Evolutionary conservation across 2,113 vertebrate genomes (phyloP).

Genomic region (Myrmophylax atrothorax): DNA sequence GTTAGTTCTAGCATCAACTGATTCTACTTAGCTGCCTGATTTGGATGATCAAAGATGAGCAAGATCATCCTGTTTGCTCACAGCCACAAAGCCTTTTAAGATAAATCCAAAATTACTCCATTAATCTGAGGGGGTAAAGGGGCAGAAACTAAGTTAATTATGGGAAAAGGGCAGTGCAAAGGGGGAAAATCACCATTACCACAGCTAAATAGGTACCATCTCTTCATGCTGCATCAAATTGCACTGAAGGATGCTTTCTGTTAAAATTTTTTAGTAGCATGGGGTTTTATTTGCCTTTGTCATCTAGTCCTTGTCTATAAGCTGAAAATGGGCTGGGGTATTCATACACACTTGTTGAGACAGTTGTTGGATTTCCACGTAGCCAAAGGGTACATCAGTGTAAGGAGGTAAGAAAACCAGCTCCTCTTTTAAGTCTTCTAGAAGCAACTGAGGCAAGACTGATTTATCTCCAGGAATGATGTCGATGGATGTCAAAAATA

Average conservation of each 20-base stretch:
- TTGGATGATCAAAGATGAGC: neutral
- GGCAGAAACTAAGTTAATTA: neutral
- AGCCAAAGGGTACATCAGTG: neutral
- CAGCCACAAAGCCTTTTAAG: neutral
- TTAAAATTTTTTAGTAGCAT: neutral
- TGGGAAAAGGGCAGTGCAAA: neutral
- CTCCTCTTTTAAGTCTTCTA: neutral
- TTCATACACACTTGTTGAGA: neutral
- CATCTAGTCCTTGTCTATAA: neutral
- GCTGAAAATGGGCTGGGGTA: neutral
- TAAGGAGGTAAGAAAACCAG: neutral
- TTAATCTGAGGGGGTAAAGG: neutral
- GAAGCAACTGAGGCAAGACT: neutral
- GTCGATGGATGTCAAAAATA: neutral
- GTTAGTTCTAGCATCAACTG: neutral
- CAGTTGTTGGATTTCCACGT: neutral
- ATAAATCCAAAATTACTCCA: neutral
- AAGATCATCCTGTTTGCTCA: neutral
- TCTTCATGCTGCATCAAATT: neutral
- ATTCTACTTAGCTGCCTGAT: neutral
- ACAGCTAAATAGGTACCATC: neutral
- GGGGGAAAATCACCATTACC: neutral
- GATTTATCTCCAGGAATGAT: neutral
- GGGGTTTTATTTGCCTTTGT: neutral
- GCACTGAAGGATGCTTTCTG: neutral